Conservation (phyloP, 2,113 vertebrate species). For the Cettia cetti region DNA sequence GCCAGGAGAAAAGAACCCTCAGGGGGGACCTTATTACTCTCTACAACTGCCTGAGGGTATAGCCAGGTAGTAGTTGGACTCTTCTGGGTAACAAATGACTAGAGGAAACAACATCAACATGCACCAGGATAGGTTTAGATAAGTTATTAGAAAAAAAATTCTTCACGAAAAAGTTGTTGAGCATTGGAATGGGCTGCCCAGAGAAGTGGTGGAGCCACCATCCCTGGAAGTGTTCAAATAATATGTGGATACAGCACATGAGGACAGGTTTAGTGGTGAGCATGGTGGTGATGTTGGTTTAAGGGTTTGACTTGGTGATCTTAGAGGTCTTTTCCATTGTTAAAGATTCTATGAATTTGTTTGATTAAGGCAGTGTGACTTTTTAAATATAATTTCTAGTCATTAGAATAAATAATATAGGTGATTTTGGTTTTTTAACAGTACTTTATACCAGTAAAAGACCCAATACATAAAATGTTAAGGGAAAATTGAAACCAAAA, state of each 20-base stretch:
- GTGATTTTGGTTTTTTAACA: neutral
- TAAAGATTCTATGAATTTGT: neutral
- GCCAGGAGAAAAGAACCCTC: neutral
- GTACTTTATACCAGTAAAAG: neutral
- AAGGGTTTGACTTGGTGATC: neutral
- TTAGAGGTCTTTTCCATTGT: neutral
- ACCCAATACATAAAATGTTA: neutral
- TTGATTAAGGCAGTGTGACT: neutral
- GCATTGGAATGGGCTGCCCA: neutral
- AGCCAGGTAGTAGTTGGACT: neutral
- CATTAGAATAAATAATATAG: neutral
- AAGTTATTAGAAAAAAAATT: neutral
- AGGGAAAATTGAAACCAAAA: neutral
- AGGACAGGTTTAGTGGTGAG: neutral
- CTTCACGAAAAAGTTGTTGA: neutral
- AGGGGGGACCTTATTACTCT: neutral
- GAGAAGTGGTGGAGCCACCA: neutral
- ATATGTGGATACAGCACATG: too few relatives aligned
- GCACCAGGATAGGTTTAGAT: neutral
- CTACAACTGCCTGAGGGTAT: neutral
- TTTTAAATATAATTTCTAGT: neutral
- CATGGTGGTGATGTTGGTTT: neutral
- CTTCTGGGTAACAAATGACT: fast-evolving
- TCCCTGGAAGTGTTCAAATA: neutral
- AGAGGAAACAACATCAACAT: neutral